Conservation (phyloP, 2,113 vertebrate species). For the Naja naja region DNA sequence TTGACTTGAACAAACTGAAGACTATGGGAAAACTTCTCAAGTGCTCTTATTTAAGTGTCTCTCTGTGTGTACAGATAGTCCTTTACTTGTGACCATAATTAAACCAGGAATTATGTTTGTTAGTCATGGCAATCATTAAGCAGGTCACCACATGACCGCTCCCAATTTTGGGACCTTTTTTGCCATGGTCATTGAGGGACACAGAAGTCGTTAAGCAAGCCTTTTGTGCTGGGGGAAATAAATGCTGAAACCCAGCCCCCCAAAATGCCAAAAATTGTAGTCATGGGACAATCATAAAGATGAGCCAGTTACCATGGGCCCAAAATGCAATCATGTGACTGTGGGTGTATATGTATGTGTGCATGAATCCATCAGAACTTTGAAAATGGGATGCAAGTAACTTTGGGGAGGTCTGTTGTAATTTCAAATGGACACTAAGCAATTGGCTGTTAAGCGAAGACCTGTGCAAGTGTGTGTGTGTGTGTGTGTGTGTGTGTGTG, state of each 20-base stretch:
- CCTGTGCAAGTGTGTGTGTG: not conserved
- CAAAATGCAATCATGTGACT: too few species aligned
- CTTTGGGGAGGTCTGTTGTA: not conserved
- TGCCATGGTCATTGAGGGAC: not conserved
- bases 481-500: too few species aligned
- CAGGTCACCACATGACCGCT: not conserved
- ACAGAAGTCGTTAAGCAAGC: too few species aligned
- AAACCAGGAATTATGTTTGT: not conserved
- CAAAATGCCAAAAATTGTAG: too few species aligned
- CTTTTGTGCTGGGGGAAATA: too few species aligned
- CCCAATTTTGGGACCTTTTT: not conserved
- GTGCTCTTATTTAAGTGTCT: not conserved
- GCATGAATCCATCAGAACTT: not conserved
- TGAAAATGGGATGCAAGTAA: not conserved
- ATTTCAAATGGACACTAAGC: not conserved
- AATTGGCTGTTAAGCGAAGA: not conserved
- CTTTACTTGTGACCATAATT: not conserved
- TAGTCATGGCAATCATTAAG: not conserved
- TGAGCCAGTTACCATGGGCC: too few species aligned
- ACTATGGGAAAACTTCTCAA: not conserved
- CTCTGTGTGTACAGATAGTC: not conserved
- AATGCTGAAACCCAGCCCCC: too few species aligned
- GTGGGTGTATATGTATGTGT: not conserved
- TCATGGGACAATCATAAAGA: too few species aligned
- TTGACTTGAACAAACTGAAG: not conserved